Evolutionary conservation across 2,797 vertebrate species (phyloP).

Genomic region (Gobio occitaniae): DNA sequence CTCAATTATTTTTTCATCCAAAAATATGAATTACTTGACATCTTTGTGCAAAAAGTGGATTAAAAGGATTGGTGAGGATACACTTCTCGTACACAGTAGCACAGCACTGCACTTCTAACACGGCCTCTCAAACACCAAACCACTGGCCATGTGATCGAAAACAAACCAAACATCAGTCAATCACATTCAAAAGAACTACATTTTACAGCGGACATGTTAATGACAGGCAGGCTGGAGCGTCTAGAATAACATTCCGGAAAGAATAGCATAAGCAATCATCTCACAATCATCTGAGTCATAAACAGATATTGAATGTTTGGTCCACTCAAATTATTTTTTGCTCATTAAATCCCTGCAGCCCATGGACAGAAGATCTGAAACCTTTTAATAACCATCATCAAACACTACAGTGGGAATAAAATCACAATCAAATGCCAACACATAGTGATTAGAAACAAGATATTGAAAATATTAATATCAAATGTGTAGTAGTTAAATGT

Average conservation of each 20-base stretch:
- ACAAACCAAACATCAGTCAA: not conserved
- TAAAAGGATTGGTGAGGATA: slow-evolving; percentile 5
- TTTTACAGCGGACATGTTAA: not conserved
- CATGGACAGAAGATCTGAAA: not conserved
- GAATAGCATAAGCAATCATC: not conserved
- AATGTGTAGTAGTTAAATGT: slow-evolving; percentile 3
- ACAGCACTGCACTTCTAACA: slow-evolving; percentile 35
- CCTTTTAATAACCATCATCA: not conserved
- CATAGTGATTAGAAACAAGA: not conserved
- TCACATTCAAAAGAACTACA: not conserved
- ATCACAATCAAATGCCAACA: not conserved
- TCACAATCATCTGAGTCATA: not conserved
- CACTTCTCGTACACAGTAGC: not conserved
- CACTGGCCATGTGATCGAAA: not conserved
- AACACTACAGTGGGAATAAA: not conserved
- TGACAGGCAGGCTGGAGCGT: not conserved
- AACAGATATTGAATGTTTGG: not conserved
- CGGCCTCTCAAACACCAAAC: not conserved
- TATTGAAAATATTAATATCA: not conserved
- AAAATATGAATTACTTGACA: slow-evolving; percentile 20
- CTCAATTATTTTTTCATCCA: slow-evolving; percentile 10
- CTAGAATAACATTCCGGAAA: not conserved
- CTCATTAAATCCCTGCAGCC: not conserved
- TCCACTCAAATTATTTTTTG: not conserved
- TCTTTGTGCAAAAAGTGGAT: slow-evolving; percentile 32